Conservation (phyloP, 53 echinoderm and acorn worm species). For the Antedon mediterranea region DNA sequence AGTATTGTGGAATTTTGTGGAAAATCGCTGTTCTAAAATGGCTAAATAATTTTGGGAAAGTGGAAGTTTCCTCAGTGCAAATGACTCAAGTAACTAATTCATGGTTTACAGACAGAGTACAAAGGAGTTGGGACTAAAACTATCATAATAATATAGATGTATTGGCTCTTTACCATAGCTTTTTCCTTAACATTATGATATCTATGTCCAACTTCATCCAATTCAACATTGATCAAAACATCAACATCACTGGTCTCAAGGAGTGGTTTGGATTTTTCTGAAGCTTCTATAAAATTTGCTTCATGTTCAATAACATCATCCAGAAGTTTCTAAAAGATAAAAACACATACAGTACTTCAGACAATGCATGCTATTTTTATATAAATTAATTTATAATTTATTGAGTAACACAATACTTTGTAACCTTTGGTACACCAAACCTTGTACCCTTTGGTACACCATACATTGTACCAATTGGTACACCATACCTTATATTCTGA, state of each 20-base stretch:
- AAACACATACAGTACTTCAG: background rate
- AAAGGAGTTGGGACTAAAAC: too few species aligned
- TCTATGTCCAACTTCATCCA: constrained; percentile 26
- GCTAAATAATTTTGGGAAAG: too few species aligned
- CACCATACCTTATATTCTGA: constrained; percentile 32
- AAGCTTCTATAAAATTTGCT: constrained; percentile 15
- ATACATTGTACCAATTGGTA: too few species aligned
- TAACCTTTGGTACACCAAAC: too few species aligned
- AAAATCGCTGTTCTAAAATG: too few species aligned
- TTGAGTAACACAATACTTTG: too few species aligned
- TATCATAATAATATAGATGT: background rate
- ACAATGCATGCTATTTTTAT: background rate
- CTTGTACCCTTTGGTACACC: too few species aligned
- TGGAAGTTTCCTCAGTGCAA: too few species aligned
- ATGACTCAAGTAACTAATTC: too few species aligned
- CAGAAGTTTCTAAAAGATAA: constrained; percentile 3
- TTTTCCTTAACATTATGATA: constrained; percentile 17
- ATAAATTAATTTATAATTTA: too few species aligned
- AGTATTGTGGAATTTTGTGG: too few species aligned
- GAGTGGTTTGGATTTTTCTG: constrained; percentile 30
- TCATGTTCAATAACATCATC: constrained; percentile 28
- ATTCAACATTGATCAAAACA: constrained; percentile 36
- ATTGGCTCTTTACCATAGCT: background rate
- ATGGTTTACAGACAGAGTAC: too few species aligned
- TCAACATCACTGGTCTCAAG: constrained; percentile 38